These are phyloP conservation scores for Platorchestia sp. DNA, from an alignment of 1,140 invertebrate species.

Conservation along the genomic window DNA sequence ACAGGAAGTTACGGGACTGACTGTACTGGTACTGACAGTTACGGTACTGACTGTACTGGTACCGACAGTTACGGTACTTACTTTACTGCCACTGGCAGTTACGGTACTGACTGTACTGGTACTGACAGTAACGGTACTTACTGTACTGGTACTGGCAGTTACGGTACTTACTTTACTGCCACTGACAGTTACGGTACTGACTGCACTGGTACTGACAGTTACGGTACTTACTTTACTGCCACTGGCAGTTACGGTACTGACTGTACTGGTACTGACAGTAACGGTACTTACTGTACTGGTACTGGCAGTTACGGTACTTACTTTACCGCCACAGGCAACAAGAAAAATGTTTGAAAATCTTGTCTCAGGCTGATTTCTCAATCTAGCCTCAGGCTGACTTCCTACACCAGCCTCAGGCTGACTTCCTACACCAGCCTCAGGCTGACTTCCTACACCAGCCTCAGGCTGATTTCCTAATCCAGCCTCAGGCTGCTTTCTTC, in stretches of 20 bases:
- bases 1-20: neutral
- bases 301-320: neutral
- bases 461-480: too few relatives aligned
- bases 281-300: too few relatives aligned
- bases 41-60: neutral
- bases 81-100: too few relatives aligned
- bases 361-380: too few relatives aligned
- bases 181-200: neutral
- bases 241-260: neutral
- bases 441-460: too few relatives aligned
- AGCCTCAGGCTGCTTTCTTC: too few relatives aligned
- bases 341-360: too few relatives aligned
- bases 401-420: too few relatives aligned
- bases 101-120: neutral
- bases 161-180: neutral
- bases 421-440: too few relatives aligned
- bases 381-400: too few relatives aligned
- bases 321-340: neutral
- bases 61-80: too few relatives aligned
- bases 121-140: too few relatives aligned
- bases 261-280: neutral
- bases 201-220: neutral
- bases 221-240: neutral
- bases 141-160: neutral
- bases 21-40: neutral